Conservation (phyloP, 2,888 invertebrate genomes). For the Drosophila atripex region DNA sequence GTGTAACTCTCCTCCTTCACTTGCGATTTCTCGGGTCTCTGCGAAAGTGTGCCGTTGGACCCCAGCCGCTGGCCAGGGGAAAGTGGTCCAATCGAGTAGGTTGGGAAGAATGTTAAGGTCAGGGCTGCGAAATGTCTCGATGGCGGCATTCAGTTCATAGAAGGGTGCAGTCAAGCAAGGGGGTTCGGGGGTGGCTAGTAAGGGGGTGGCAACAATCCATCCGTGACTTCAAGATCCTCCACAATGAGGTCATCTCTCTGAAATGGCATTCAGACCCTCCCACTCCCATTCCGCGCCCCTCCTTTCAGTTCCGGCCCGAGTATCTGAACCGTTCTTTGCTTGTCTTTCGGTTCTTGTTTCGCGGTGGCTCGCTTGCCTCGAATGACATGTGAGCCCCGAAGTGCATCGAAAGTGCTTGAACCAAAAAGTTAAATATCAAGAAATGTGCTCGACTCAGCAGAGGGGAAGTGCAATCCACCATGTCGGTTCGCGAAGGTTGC, state of each 20-base stretch:
- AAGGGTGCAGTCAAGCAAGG: too few relatives aligned
- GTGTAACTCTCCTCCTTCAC: constrained; percentile 27
- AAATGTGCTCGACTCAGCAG: constrained; percentile 59
- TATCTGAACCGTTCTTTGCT: constrained; percentile 8
- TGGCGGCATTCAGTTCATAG: background rate
- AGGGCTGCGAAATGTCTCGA: constrained; percentile 21
- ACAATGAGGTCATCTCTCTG: constrained; percentile 18
- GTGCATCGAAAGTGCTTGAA: constrained; percentile 20
- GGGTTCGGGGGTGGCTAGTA: background rate
- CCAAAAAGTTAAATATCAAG: constrained; percentile 16
- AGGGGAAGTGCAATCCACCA: constrained; percentile 63
- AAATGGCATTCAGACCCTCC: background rate
- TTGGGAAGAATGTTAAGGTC: constrained; percentile 28
- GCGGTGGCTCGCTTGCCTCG: constrained; percentile 43
- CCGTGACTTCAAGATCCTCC: constrained; percentile 16
- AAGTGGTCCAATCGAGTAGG: constrained; percentile 20
- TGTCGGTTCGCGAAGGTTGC: constrained; percentile 75
- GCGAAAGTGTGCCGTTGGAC: constrained; percentile 38
- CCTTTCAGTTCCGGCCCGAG: too few relatives aligned
- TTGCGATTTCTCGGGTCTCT: constrained; percentile 25
- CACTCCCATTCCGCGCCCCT: too few relatives aligned
- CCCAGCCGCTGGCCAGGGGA: constrained; percentile 9
- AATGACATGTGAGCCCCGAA: constrained; percentile 62
- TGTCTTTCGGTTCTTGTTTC: constrained; percentile 38
- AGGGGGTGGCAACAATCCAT: background rate